Conservation (phyloP, 2,113 vertebrate genomes). For the Psettodes erumei region DNA sequence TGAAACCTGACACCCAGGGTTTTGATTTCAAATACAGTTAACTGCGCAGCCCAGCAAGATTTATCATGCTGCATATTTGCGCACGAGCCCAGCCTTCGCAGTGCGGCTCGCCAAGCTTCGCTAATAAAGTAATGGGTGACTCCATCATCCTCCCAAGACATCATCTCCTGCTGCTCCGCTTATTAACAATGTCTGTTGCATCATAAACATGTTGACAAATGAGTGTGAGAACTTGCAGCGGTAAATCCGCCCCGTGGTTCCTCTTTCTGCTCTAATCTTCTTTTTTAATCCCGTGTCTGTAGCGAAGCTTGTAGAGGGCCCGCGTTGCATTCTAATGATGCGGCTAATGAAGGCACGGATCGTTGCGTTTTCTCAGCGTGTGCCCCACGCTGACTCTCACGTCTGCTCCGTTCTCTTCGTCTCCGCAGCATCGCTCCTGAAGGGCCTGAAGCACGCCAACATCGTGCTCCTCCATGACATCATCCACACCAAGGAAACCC, state of each 20-base stretch:
- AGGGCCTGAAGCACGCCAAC: slow-evolving; percentile 97
- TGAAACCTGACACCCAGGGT: too few species aligned
- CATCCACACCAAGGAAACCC: slow-evolving; percentile 98
- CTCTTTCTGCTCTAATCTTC: slow-evolving; percentile 34
- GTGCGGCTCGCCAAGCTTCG: slow-evolving; percentile 24
- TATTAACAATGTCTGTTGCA: slow-evolving; percentile 28
- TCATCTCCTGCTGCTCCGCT: neutral
- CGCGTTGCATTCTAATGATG: slow-evolving; percentile 27
- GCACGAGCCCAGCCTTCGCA: neutral
- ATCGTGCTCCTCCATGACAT: slow-evolving; percentile 98
- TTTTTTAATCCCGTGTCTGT: slow-evolving; percentile 33
- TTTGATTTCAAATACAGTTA: too few species aligned
- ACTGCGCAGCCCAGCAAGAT: too few species aligned
- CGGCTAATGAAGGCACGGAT: slow-evolving; percentile 50
- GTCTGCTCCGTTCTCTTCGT: slow-evolving; percentile 33
- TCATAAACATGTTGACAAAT: slow-evolving; percentile 52
- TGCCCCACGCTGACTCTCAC: neutral
- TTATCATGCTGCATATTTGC: too few species aligned
- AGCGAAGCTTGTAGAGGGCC: neutral
- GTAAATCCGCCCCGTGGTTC: slow-evolving; percentile 46
- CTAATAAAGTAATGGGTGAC: slow-evolving; percentile 6
- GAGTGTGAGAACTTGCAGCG: slow-evolving; percentile 49
- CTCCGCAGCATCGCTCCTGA: slow-evolving; percentile 93
- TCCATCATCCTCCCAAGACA: neutral
- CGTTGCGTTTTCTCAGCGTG: neutral